Evolutionary conservation across 2,113 vertebrate species (phyloP).

Genomic region (Xyliphius kryptos): DNA sequence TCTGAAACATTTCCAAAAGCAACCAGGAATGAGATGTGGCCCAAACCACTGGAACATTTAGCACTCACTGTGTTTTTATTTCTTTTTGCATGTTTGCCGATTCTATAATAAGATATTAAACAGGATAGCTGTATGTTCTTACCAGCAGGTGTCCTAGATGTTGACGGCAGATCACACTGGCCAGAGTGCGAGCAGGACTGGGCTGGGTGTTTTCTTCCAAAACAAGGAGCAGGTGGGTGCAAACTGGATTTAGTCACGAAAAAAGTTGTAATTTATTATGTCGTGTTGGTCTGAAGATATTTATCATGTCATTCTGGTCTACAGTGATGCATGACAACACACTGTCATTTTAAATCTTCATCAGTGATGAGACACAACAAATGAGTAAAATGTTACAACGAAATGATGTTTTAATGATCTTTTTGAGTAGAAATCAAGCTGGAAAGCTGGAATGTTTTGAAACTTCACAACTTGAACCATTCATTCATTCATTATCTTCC

Average conservation of each 20-base stretch:
- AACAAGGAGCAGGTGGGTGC: background rate
- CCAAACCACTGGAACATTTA: too few species aligned
- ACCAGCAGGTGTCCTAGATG: slow-evolving; percentile 2
- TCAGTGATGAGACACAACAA: background rate
- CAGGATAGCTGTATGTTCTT: background rate
- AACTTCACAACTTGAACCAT: too few species aligned
- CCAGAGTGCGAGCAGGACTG: background rate
- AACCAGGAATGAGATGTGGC: slow-evolving; percentile 25
- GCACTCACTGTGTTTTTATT: slow-evolving; percentile 42
- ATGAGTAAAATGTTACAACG: too few species aligned
- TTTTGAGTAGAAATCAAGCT: too few species aligned
- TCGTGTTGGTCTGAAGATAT: background rate
- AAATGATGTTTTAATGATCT: too few species aligned
- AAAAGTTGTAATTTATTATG: background rate
- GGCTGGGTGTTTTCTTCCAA: slow-evolving; percentile 4
- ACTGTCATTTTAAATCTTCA: background rate
- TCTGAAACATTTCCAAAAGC: slow-evolving; percentile 55
- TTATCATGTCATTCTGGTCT: background rate
- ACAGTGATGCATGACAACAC: background rate
- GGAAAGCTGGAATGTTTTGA: too few species aligned
- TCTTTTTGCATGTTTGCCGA: slow-evolving; percentile 28
- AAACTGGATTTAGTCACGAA: background rate
- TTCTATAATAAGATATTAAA: slow-evolving; percentile 23
- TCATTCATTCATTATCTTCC: too few species aligned
- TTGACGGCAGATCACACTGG: slow-evolving; percentile 10